Evolutionary conservation across 1,140 invertebrate genomes (phyloP).

Genomic region (Spodoptera frugiperda): DNA sequence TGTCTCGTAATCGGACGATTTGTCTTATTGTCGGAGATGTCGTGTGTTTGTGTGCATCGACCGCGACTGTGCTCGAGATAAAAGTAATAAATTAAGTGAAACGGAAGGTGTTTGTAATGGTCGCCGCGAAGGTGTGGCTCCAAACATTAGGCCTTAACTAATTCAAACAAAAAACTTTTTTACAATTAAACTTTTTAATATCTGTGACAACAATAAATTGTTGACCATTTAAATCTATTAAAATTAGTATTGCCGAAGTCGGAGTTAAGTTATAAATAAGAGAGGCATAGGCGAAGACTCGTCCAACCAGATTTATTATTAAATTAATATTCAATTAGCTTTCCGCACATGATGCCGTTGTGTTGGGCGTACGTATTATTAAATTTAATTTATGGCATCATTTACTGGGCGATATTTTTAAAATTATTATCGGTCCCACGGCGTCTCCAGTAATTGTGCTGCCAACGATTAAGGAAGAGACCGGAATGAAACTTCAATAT

Average conservation of each 20-base stretch:
- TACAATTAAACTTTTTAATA: slow-evolving; percentile 37
- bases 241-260: slow-evolving; percentile 52
- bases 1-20: slow-evolving; percentile 83
- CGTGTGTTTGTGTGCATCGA: slow-evolving; percentile 82
- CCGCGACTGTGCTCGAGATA: slow-evolving; percentile 82
- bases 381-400: slow-evolving; percentile 85
- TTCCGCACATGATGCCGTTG: slow-evolving; percentile 82
- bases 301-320: slow-evolving; percentile 82
- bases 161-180: slow-evolving; percentile 48
- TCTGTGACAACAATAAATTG: slow-evolving; percentile 51
- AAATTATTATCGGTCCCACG: slow-evolving; percentile 79
- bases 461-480: slow-evolving; percentile 54
- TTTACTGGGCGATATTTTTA: slow-evolving; percentile 82
- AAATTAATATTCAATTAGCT: slow-evolving; percentile 86
- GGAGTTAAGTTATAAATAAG: slow-evolving; percentile 73
- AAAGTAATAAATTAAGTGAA: slow-evolving; percentile 83
- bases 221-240: slow-evolving; percentile 49
- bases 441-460: slow-evolving; percentile 70
- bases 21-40: slow-evolving; percentile 84
- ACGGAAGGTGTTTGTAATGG: slow-evolving; percentile 82
- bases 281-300: slow-evolving; percentile 61
- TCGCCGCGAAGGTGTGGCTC: slow-evolving; percentile 72
- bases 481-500: slow-evolving; percentile 17
- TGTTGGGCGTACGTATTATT: slow-evolving; percentile 82
- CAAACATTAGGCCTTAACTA: slow-evolving; percentile 58